phyloP scores from a whole-genome alignment of 2,113 vertebrate species.

The Megaceryle torquata region DNA sequence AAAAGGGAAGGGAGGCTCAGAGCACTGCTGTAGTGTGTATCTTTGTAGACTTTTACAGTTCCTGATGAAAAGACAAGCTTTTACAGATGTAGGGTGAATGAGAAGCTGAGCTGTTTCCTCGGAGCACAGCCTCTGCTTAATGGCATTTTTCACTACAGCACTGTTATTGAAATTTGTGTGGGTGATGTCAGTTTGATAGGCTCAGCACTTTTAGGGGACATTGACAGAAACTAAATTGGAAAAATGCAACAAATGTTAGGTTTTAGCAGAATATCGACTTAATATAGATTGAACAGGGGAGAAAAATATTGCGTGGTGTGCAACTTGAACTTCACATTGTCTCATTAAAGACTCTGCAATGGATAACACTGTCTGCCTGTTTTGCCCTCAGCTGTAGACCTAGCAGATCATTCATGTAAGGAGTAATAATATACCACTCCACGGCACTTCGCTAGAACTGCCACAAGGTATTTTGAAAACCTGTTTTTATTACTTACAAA shows the following conservation, averaged over 20 bases:
- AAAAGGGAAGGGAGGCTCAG: neutral
- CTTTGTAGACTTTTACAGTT: neutral
- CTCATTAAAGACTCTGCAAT: constrained; percentile 72
- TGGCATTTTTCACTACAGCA: constrained; percentile 14
- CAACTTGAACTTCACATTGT: constrained; percentile 61
- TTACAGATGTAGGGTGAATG: neutral
- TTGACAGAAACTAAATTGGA: constrained; percentile 75
- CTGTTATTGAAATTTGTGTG: constrained; percentile 66
- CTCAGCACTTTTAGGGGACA: constrained; percentile 75
- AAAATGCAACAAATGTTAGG: constrained; percentile 73
- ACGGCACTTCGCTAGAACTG: neutral
- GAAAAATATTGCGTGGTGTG: constrained; percentile 64
- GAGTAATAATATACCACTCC: constrained; percentile 45
- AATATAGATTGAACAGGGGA: constrained; percentile 73
- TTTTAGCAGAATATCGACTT: constrained; percentile 73
- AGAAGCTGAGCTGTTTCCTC: constrained; percentile 12
- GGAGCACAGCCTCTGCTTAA: neutral
- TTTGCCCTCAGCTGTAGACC: constrained; percentile 48
- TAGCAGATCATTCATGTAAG: constrained; percentile 38
- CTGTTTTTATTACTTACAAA: constrained; percentile 54
- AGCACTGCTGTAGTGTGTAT: neutral
- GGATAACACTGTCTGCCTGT: constrained; percentile 36
- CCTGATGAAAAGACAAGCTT: neutral
- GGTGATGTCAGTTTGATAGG: constrained; percentile 65
- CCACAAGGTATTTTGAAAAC: constrained; percentile 26